phyloP scores from a whole-genome alignment of 2,113 vertebrate genomes.

The Phaethornis superciliosus region DNA sequence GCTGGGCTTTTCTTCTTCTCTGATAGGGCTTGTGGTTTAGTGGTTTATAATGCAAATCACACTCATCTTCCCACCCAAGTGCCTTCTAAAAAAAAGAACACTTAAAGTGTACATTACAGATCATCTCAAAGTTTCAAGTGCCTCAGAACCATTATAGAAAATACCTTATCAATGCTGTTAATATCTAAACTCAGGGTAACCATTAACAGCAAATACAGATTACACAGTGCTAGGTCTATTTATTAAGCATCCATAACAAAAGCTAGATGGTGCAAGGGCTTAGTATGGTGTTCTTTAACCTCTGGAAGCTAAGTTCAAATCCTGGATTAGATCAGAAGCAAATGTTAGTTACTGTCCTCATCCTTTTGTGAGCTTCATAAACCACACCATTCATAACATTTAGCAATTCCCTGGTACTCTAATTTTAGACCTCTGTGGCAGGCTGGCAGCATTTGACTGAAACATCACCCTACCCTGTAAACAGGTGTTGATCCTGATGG shows the following conservation, averaged over 20 bases:
- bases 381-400: constrained; percentile 68
- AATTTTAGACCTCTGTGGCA: constrained; percentile 55
- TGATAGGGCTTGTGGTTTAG: not conserved
- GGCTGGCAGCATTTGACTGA: constrained; percentile 51
- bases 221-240: not conserved
- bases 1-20: not conserved
- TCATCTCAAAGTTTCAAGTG: not conserved
- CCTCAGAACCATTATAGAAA: not conserved
- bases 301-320: constrained; percentile 51
- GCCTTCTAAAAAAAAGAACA: not conserved
- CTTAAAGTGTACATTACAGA: not conserved
- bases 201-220: constrained; percentile 35
- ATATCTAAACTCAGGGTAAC: constrained; percentile 38
- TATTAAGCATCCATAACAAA: constrained; percentile 42
- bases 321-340: constrained; percentile 55
- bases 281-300: constrained; percentile 42
- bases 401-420: constrained; percentile 58
- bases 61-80: not conserved
- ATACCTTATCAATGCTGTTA: constrained; percentile 23
- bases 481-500: constrained; percentile 65
- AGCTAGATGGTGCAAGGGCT: constrained; percentile 41
- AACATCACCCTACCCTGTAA: constrained; percentile 43
- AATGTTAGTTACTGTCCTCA: constrained; percentile 62
- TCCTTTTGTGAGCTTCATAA: constrained; percentile 61
- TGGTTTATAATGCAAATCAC: not conserved